phyloP scores from a whole-genome alignment of 1,140 invertebrate species.

The Drosophila orosa region DNA sequence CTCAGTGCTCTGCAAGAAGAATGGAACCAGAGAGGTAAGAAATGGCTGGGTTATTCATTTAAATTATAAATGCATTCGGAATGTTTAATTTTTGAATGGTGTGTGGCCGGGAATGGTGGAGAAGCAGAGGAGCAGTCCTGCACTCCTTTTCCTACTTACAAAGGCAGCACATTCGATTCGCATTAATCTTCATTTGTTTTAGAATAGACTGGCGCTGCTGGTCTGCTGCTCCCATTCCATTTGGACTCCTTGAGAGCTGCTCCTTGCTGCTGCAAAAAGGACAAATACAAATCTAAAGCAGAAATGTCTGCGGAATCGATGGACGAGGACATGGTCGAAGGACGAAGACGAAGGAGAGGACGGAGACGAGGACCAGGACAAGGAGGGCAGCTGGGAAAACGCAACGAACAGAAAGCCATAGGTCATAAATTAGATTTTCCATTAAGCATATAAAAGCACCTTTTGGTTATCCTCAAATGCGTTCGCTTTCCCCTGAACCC shows the following conservation, averaged over 20 bases:
- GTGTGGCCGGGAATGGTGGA: constrained; percentile 48
- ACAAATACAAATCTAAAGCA: constrained; percentile 80
- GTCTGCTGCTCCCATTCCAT: constrained; percentile 19
- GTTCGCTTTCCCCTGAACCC: constrained; percentile 33
- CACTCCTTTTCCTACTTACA: constrained; percentile 74
- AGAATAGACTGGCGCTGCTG: constrained; percentile 73
- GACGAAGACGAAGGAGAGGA: background rate
- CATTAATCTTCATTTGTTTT: constrained; percentile 83
- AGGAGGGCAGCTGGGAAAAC: constrained; percentile 61
- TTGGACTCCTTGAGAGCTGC: constrained; percentile 19
- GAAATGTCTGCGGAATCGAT: constrained; percentile 78
- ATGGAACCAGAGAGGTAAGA: constrained; percentile 47
- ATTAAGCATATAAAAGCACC: constrained; percentile 83
- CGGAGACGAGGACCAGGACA: background rate
- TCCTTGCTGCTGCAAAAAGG: constrained; percentile 70
- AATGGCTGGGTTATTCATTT: constrained; percentile 77
- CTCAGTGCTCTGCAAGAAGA: constrained; percentile 22
- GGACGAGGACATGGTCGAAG: constrained; percentile 44
- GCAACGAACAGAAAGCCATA: constrained; percentile 82
- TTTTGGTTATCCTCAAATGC: constrained; percentile 83
- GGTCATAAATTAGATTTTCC: constrained; percentile 83
- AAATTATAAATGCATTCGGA: constrained; percentile 82
- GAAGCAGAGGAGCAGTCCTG: constrained; percentile 26
- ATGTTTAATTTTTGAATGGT: constrained; percentile 82
- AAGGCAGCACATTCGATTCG: constrained; percentile 80